Percentiles rank a stretch among this genome's conserved stretches.
These are phyloP conservation scores for Myrmecophaga tridactyla DNA, from an alignment of 2,113 vertebrate genomes.

Conservation along the genomic window DNA sequence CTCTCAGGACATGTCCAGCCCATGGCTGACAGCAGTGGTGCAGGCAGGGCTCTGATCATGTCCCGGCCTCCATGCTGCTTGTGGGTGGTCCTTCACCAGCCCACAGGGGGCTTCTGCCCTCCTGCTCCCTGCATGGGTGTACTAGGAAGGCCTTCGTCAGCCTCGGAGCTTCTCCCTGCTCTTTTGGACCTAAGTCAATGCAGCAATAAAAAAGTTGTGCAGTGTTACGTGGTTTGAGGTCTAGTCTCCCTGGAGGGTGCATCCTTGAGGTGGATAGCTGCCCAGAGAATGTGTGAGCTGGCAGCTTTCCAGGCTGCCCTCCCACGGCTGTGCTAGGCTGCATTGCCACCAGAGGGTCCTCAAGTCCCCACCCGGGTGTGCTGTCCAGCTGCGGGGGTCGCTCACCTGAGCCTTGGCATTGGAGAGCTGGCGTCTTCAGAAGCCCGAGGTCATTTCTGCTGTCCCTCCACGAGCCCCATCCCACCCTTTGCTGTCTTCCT, in stretches of 20 bases:
- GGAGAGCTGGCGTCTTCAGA: not conserved
- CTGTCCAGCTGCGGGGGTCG: no score
- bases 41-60: no score
- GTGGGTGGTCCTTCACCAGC: no score
- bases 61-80: no score
- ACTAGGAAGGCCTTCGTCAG: not conserved
- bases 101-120: no score
- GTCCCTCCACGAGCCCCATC: not conserved
- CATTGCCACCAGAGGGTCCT: not conserved
- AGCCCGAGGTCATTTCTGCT: not conserved
- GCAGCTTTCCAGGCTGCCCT: not conserved
- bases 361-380: no score
- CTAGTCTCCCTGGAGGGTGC: not conserved
- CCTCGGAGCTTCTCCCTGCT: not conserved
- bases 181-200: not conserved
- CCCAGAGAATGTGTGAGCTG: rapidly evolving
- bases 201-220: no score
- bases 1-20: no score
- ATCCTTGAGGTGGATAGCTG: not conserved
- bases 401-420: no score
- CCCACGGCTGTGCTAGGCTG: not conserved
- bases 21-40: no score
- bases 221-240: not conserved
- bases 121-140: no score
- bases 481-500: not conserved